phyloP scores from a whole-genome alignment of 1,140 invertebrate genomes.

The Laupala kohalensis region DNA sequence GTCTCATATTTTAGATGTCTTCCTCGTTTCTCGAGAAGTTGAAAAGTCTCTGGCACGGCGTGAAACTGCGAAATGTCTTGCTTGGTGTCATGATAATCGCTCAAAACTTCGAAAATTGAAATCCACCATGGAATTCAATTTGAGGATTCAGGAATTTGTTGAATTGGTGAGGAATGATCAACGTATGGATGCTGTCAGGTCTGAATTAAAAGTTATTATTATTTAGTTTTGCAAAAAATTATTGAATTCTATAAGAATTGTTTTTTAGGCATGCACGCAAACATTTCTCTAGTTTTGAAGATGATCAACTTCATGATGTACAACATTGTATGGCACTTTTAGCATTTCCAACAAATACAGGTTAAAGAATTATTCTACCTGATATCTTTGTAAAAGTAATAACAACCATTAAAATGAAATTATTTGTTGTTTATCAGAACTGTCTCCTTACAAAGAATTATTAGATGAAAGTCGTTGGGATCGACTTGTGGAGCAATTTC shows the following conservation, averaged over 20 bases:
- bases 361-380: constrained; percentile 24
- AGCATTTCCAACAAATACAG: constrained; percentile 73
- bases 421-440: constrained; percentile 18
- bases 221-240: not conserved
- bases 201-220: not conserved
- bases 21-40: constrained; percentile 79
- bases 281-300: constrained; percentile 75
- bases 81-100: constrained; percentile 95
- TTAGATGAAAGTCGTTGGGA: constrained; percentile 61
- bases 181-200: constrained; percentile 76
- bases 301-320: constrained; percentile 75
- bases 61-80: constrained; percentile 79
- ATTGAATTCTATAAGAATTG: constrained; percentile 2
- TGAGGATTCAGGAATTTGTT: constrained; percentile 89
- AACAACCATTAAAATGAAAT: not conserved
- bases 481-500: constrained; percentile 75
- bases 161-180: constrained; percentile 80
- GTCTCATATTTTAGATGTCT: constrained; percentile 50
- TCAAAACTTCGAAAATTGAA: constrained; percentile 89
- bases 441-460: constrained; percentile 53
- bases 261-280: constrained; percentile 74
- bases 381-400: not conserved
- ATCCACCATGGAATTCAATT: constrained; percentile 80
- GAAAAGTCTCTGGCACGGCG: constrained; percentile 60
- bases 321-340: constrained; percentile 91